Percentiles rank a stretch among this genome's conserved stretches.
Conservation (phyloP, 2,888 invertebrate species). For the Latrodectus elegans region DNA sequence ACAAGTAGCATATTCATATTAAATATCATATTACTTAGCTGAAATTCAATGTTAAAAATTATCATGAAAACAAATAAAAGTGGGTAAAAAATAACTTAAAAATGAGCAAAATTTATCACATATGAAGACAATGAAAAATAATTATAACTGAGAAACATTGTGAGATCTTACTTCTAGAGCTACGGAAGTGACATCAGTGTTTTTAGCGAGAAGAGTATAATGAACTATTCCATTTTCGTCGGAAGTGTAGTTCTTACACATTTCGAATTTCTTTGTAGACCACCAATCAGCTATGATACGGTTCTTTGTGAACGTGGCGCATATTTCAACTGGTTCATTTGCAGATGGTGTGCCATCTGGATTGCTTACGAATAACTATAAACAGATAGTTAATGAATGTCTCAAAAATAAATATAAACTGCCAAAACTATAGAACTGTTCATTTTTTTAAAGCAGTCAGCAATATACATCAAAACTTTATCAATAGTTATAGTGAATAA, state of each 20-base stretch:
- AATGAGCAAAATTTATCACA: too few relatives aligned
- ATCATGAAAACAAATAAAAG: too few relatives aligned
- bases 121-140: too few relatives aligned
- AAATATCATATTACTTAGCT: too few relatives aligned
- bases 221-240: constrained; percentile 31
- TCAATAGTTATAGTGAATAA: too few relatives aligned
- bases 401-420: too few relatives aligned
- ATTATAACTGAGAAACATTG: neutral
- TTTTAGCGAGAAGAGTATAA: constrained; percentile 36
- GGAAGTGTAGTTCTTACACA: constrained; percentile 56
- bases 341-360: constrained; percentile 73
- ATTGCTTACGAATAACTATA: constrained; percentile 72
- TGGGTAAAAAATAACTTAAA: too few relatives aligned
- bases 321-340: constrained; percentile 67
- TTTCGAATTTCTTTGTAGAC: constrained; percentile 5
- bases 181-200: constrained; percentile 14
- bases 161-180: constrained; percentile 7
- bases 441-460: too few relatives aligned
- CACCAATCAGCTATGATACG: constrained; percentile 13
- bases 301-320: constrained; percentile 28
- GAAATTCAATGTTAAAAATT: too few relatives aligned
- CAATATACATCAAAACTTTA: too few relatives aligned
- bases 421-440: too few relatives aligned
- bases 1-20: too few relatives aligned
- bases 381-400: neutral